These are phyloP conservation scores for Sarcophaga variegata DNA, from an alignment of 2,888 invertebrate species.

Conservation along the genomic window DNA sequence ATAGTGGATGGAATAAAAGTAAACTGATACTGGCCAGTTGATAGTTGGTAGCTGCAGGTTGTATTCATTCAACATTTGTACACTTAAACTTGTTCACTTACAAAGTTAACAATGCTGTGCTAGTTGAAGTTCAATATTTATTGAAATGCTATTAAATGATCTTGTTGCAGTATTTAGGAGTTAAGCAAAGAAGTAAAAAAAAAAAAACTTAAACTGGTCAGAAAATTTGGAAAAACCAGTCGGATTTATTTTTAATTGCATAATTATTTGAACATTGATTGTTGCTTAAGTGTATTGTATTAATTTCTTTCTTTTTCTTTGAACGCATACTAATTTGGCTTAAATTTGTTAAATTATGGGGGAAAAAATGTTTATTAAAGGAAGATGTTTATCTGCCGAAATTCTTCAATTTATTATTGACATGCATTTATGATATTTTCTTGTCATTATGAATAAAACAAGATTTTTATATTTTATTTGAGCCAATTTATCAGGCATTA, in stretches of 20 bases:
- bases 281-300: slow-evolving; percentile 21
- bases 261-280: slow-evolving; percentile 6
- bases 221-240: slow-evolving; percentile 39
- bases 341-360: not conserved
- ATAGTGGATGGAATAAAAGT: not conserved
- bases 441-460: too few relatives aligned
- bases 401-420: not conserved
- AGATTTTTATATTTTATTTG: too few relatives aligned
- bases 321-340: slow-evolving; percentile 8
- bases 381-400: not conserved
- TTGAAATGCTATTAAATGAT: not conserved
- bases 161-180: slow-evolving; percentile 18
- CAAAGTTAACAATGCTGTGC: not conserved
- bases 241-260: slow-evolving; percentile 22
- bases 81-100: slow-evolving; percentile 57
- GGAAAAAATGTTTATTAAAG: not conserved
- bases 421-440: too few relatives aligned
- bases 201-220: not conserved
- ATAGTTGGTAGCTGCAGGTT: not conserved
- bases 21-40: not conserved
- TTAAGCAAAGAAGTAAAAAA: not conserved
- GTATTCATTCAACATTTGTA: not conserved
- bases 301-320: not conserved
- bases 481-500: too few relatives aligned
- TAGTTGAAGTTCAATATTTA: slow-evolving; percentile 56